These are phyloP conservation scores for Myiotriccus ornatus DNA, from an alignment of 2,797 vertebrate species.

Conservation along the genomic window DNA sequence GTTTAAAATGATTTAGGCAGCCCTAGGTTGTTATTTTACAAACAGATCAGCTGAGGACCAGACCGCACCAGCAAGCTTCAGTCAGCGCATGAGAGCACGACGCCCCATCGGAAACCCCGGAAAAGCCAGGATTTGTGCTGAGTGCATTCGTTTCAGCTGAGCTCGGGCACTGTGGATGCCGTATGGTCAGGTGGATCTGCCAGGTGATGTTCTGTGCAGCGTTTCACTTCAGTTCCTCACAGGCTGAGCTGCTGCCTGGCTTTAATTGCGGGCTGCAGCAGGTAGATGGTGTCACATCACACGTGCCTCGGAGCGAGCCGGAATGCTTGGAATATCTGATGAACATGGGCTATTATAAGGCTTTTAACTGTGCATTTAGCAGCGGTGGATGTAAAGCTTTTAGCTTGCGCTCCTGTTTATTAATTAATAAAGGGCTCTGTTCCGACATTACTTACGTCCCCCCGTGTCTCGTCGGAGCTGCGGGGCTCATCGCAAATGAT, in stretches of 20 bases:
- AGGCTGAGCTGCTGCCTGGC: not conserved
- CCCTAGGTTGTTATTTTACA: not conserved
- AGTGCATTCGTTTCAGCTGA: not conserved
- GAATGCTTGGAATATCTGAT: conserved; percentile 8
- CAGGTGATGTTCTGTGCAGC: not conserved
- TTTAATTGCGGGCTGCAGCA: conserved; percentile 61
- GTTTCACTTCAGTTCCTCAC: not conserved
- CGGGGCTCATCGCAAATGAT: conserved; percentile 46
- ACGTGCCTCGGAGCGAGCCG: not conserved
- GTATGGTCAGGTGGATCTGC: not conserved
- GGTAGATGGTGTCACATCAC: conserved; percentile 62
- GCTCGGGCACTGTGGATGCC: not conserved
- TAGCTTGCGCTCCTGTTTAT: conserved; percentile 52
- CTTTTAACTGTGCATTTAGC: conserved; percentile 63
- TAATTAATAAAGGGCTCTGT: conserved; percentile 60
- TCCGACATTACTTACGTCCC: conserved; percentile 49
- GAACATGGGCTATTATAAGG: conserved; percentile 18
- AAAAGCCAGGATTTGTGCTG: not conserved
- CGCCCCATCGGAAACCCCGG: accelerated
- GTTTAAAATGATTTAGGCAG: not conserved
- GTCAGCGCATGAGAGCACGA: accelerated
- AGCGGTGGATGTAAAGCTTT: conserved; percentile 23
- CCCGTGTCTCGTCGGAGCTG: not conserved
- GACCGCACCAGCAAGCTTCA: accelerated
- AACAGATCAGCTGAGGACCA: not conserved